Evolutionary conservation across 2,113 vertebrate genomes (phyloP).

Genomic region (Pyxicephalus adspersus): DNA sequence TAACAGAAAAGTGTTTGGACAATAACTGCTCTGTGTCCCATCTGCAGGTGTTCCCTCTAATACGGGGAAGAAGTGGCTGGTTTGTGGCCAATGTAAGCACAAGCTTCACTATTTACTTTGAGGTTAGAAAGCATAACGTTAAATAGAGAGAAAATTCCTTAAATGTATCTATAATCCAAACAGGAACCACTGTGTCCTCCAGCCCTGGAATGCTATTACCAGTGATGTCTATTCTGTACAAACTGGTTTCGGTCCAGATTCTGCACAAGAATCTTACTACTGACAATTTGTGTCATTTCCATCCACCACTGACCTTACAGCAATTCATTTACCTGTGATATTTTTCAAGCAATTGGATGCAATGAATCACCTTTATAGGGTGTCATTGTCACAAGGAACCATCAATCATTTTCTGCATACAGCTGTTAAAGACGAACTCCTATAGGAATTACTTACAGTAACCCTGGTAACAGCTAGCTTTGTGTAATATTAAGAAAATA

Average conservation of each 20-base stretch:
- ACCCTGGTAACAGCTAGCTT: no score
- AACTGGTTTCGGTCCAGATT: background rate
- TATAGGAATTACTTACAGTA: no score
- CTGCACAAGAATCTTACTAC: background rate
- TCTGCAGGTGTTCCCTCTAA: constrained; percentile 40
- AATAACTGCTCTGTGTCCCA: background rate
- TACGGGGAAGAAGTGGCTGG: constrained; percentile 7
- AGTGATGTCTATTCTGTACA: background rate
- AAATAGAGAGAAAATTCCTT: constrained; percentile 64
- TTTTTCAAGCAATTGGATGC: no score
- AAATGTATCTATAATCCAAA: constrained; percentile 59
- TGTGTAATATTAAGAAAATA: no score
- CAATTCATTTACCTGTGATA: no score
- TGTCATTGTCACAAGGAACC: no score
- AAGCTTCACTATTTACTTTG: constrained; percentile 62
- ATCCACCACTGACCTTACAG: background rate
- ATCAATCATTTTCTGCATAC: no score
- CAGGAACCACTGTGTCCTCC: constrained; percentile 66
- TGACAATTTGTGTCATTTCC: constrained; percentile 12
- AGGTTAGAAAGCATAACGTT: constrained; percentile 63
- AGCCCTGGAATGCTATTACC: constrained; percentile 46
- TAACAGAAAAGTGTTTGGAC: no score
- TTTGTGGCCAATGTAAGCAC: constrained; percentile 2
- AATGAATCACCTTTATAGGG: no score
- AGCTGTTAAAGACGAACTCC: no score